Evolutionary conservation across 2,113 vertebrate genomes (phyloP).

Genomic region (Laterallus jamaicensis): DNA sequence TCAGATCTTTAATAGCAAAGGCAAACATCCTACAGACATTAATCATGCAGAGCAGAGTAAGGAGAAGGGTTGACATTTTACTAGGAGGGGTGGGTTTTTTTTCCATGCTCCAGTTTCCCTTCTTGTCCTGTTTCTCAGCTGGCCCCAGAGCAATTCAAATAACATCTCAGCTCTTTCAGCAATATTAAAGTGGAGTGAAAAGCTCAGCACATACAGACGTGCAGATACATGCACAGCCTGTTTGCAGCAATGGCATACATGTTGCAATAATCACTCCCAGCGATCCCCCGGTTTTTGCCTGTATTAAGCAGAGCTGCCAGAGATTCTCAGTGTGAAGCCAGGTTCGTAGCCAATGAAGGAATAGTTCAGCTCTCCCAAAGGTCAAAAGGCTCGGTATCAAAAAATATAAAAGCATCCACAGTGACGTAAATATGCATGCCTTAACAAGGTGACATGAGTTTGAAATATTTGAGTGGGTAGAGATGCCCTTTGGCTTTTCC

Average conservation of each 20-base stretch:
- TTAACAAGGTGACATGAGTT: slow-evolving; percentile 58
- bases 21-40: no score
- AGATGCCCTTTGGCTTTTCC: slow-evolving; percentile 46
- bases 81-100: neutral
- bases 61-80: neutral
- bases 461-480: slow-evolving; percentile 57
- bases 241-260: neutral
- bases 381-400: slow-evolving; percentile 62
- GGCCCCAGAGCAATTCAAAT: neutral
- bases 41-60: neutral
- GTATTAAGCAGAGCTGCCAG: neutral
- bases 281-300: neutral
- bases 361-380: slow-evolving; percentile 48
- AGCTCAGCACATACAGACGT: neutral
- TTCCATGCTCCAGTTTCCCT: neutral
- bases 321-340: neutral
- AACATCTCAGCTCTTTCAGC: neutral
- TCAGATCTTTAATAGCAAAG: neutral
- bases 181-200: neutral
- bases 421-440: slow-evolving; percentile 53
- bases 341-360: slow-evolving; percentile 31
- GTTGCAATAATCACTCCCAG: slow-evolving; percentile 33
- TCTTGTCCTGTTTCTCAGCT: neutral
- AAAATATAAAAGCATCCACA: slow-evolving; percentile 48
- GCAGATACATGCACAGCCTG: slow-evolving; percentile 29